A percentile compares a stretch with the other conserved stretches of the same genome.
phyloP scores from a whole-genome alignment of 1,140 invertebrate species.

The Hylaeus volcanicus region DNA sequence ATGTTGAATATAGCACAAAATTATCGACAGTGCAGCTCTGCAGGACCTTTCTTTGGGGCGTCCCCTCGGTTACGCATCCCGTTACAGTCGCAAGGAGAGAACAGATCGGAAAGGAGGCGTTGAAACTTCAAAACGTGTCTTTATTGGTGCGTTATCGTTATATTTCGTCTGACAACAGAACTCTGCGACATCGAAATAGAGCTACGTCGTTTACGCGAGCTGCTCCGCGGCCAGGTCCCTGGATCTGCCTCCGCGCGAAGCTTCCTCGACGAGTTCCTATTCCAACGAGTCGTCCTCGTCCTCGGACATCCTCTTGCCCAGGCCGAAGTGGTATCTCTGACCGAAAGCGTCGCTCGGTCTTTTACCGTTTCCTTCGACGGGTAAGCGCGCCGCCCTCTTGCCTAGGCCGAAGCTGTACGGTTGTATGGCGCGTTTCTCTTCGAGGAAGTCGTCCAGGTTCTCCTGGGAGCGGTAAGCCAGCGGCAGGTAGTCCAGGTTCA shows the following conservation, averaged over 20 bases:
- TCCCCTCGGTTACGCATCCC: neutral
- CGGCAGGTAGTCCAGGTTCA: slow-evolving; percentile 46
- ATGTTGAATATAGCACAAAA: too few relatives aligned
- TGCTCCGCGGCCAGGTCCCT: neutral
- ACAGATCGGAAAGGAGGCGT: slow-evolving; percentile 4
- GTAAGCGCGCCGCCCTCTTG: slow-evolving; percentile 63
- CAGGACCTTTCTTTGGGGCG: too few relatives aligned
- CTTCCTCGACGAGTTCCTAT: slow-evolving; percentile 19
- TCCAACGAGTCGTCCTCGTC: slow-evolving; percentile 55
- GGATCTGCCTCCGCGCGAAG: neutral
- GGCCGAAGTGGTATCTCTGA: slow-evolving; percentile 73
- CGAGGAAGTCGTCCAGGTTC: slow-evolving; percentile 43
- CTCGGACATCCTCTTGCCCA: slow-evolving; percentile 74
- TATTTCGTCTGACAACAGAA: slow-evolving; percentile 40
- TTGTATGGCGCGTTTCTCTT: slow-evolving; percentile 64
- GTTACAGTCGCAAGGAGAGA: neutral
- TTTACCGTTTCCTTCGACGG: slow-evolving; percentile 36
- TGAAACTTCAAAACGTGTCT: slow-evolving; percentile 33
- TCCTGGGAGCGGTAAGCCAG: slow-evolving; percentile 51
- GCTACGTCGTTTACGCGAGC: slow-evolving; percentile 25
- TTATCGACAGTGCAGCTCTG: too few relatives aligned
- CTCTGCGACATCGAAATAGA: slow-evolving; percentile 33
- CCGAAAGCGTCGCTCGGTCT: slow-evolving; percentile 53
- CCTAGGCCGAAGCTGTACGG: slow-evolving; percentile 76
- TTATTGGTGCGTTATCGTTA: slow-evolving; percentile 46